Conservation (phyloP, 2,888 invertebrate genomes). For the Tachina grossa region DNA sequence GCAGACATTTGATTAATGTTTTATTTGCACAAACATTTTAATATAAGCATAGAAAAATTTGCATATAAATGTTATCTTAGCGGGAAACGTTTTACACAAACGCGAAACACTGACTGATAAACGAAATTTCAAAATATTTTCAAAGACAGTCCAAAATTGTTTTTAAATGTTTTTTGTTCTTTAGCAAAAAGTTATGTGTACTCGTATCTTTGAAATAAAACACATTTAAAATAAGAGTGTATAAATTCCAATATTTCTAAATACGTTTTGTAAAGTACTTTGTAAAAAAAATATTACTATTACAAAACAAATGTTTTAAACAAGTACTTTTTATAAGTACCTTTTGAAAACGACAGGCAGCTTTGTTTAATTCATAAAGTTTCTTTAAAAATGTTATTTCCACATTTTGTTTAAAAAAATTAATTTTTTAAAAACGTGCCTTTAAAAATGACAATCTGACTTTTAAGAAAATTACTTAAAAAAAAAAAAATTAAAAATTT, state of each 20-base stretch:
- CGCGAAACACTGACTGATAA: background rate
- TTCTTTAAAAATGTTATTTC: background rate
- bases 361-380: background rate
- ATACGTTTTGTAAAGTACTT: background rate
- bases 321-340: background rate
- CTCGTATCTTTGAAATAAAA: too few species aligned
- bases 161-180: background rate
- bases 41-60: constrained; percentile 42
- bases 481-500: too few species aligned
- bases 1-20: constrained; percentile 51
- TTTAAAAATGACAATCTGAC: too few species aligned
- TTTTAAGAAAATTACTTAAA: too few species aligned
- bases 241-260: too few species aligned
- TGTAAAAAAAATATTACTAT: background rate
- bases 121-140: background rate
- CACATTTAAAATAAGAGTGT: too few species aligned
- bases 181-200: background rate
- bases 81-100: background rate
- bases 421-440: background rate
- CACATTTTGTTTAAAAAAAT: background rate
- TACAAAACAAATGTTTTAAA: too few species aligned
- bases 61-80: constrained; percentile 29
- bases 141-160: background rate
- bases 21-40: constrained; percentile 36
- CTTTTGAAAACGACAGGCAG: background rate